Evolutionary conservation across 2,797 vertebrate genomes (phyloP), one percentile per base, ranked within the genome.

Genomic region (Coilia nasus): DNA sequence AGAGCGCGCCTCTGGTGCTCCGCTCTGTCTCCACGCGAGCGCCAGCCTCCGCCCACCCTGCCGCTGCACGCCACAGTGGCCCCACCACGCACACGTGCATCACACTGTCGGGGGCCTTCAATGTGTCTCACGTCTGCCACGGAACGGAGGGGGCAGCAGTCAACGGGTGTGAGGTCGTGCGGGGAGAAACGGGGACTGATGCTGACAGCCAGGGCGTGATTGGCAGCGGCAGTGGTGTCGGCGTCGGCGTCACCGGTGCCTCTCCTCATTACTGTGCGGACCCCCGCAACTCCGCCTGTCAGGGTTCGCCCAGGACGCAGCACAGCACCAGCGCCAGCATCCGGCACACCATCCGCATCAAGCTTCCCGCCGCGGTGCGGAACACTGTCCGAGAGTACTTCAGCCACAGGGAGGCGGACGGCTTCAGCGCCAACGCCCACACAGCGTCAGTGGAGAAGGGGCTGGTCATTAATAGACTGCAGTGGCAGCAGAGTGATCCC

Each of bases 341-440:
- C 85, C 92, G 92, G 81, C 94, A 94, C 88, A 94, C 93, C 28
- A 94, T 96, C 89, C 93, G 0, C 11, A 92, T 96, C 86, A 90
- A 92, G 81, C 93, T 96, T 57, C 96, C 95, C 0, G 23, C 92
- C 54, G 89, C 94, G 9, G 91, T 95, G 15, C 91, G 87, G 6
- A 93, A 89, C 86, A 95, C 94, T 0, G 92, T 95, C 84, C 92
- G 89, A 87, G 93, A 94, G 5, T 95, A 96, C 21, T 96, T 96
- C 87, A 90, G 87, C 80, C 87, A 83, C 89, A 0, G 82, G 0
- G 35, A 90, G 82, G 35, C 31, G 46, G 82, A 83, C 87, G 85
- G 25, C 71, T 83, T 6, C 82, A 54, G 17, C 19, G 7, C 71
- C 1, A 78, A 21, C 44, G 35, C 90, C 7, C 87, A 91, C 15